Conservation (phyloP, 2,113 vertebrate species). For the Salvelinus fontinalis region DNA sequence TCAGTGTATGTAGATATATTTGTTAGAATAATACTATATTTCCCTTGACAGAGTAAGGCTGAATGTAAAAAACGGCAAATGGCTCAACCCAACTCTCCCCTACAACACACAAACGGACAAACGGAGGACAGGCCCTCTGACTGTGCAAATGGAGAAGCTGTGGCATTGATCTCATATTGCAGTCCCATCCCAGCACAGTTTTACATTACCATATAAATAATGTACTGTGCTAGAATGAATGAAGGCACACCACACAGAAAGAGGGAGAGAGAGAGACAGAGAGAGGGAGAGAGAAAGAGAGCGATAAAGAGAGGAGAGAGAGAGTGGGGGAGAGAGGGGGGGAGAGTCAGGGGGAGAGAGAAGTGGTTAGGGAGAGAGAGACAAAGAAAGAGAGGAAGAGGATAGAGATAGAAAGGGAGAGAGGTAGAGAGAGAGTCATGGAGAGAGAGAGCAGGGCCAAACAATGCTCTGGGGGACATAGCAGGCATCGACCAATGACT, state of each 20-base stretch:
- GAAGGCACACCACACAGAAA: background rate
- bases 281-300: background rate
- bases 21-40: too few species aligned
- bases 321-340: background rate
- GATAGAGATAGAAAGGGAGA: too few species aligned
- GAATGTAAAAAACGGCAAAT: too few species aligned
- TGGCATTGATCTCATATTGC: background rate
- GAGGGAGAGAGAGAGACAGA: background rate
- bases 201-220: constrained; percentile 13
- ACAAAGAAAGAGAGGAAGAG: too few species aligned
- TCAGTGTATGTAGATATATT: too few species aligned
- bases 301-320: background rate
- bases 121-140: too few species aligned
- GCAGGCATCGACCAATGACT: background rate
- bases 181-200: background rate
- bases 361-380: too few species aligned
- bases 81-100: too few species aligned
- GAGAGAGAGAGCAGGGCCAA: background rate
- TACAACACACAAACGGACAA: too few species aligned
- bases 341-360: background rate
- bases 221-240: constrained; percentile 16
- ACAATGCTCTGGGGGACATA: background rate
- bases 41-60: too few species aligned
- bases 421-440: too few species aligned
- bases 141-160: background rate